Evolutionary conservation across 2,113 vertebrate genomes (phyloP).

Genomic region (Suncus etruscus): DNA sequence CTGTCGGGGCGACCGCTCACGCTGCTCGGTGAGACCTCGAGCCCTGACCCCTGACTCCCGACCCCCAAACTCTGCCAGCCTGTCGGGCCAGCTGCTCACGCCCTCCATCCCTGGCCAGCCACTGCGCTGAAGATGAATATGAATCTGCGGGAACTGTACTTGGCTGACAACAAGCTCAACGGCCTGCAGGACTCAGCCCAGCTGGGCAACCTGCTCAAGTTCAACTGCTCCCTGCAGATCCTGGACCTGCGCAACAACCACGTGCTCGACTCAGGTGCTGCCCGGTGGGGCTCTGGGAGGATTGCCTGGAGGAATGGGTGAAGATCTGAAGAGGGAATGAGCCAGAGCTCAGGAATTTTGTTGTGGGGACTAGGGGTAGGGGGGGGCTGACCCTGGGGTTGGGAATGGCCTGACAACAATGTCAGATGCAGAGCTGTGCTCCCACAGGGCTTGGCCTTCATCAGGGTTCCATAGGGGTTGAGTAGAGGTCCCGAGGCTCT

Average conservation of each 20-base stretch:
- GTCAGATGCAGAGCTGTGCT: no score
- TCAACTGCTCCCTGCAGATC: constrained; percentile 96
- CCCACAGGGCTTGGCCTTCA: no score
- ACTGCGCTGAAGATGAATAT: constrained; percentile 98
- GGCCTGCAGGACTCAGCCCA: constrained; percentile 96
- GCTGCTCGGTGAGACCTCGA: constrained; percentile 91
- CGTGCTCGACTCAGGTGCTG: constrained; percentile 94
- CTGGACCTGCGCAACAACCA: constrained; percentile 97
- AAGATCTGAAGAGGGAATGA: not conserved
- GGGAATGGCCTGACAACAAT: no score
- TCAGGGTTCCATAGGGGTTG: no score
- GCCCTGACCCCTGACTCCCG: no score
- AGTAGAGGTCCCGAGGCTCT: no score
- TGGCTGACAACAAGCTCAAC: constrained; percentile 96
- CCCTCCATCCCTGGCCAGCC: constrained; percentile 82
- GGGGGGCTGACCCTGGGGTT: not conserved
- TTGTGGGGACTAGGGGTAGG: not conserved
- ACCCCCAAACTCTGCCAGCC: rapidly evolving
- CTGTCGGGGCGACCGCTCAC: constrained; percentile 95
- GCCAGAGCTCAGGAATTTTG: not conserved
- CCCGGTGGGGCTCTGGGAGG: not conserved
- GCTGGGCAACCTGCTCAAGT: constrained; percentile 96
- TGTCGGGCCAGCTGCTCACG: not conserved
- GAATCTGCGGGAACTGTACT: constrained; percentile 95
- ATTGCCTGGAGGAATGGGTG: not conserved